A percentile compares a stretch with the other conserved stretches of the same genome.
Evolutionary conservation across 2,797 vertebrate species (phyloP).

Genomic region (Danio tinwini): DNA sequence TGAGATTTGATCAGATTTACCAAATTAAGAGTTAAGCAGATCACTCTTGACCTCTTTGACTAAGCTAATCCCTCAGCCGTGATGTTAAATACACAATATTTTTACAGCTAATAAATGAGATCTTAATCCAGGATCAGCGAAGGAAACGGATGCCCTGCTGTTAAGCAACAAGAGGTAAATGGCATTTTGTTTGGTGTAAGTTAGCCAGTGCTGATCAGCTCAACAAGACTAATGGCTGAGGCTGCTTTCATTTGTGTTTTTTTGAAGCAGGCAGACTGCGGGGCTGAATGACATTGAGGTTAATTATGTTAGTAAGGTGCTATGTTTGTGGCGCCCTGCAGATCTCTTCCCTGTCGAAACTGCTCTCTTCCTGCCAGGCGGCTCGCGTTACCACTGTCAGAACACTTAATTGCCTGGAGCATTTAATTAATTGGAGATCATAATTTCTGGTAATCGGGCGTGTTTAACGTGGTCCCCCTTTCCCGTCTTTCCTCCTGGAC

Average conservation of each 20-base stretch:
- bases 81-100: constrained; percentile 47
- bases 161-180: constrained; percentile 48
- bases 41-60: constrained; percentile 43
- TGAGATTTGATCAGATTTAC: constrained; percentile 37
- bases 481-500: constrained; percentile 50
- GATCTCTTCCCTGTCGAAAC: constrained; percentile 49
- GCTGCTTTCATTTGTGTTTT: constrained; percentile 54
- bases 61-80: constrained; percentile 16
- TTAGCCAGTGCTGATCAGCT: constrained; percentile 59
- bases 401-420: constrained; percentile 50
- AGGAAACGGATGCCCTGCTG: constrained; percentile 19
- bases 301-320: constrained; percentile 71
- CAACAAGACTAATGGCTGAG: constrained; percentile 49
- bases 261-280: constrained; percentile 63
- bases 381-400: constrained; percentile 36
- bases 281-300: constrained; percentile 66
- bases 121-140: constrained; percentile 47
- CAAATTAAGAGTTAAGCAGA: constrained; percentile 32
- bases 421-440: constrained; percentile 54
- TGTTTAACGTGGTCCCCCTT: constrained; percentile 47
- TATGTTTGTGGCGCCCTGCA: constrained; percentile 60
- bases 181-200: constrained; percentile 40
- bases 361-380: constrained; percentile 52
- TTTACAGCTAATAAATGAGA: constrained; percentile 17
- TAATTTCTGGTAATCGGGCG: constrained; percentile 63